phyloP scores from a whole-genome alignment of 2,113 vertebrate species.

The Apodemus sylvaticus region DNA sequence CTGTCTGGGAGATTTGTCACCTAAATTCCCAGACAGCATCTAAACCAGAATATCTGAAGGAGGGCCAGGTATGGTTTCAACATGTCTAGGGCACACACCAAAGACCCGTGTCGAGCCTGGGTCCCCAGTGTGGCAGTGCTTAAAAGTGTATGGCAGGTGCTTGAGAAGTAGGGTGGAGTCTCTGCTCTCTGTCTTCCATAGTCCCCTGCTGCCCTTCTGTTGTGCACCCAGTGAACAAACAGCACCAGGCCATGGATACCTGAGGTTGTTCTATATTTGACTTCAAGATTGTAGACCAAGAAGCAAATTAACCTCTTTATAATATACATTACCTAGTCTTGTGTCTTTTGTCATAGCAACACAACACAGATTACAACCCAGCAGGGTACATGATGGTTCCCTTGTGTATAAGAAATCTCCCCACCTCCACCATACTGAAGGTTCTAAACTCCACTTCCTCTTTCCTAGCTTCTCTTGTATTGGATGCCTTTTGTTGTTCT shows the following conservation, averaged over 20 bases:
- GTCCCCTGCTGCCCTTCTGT: neutral
- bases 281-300: neutral
- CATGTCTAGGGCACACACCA: neutral
- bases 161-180: neutral
- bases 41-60: neutral
- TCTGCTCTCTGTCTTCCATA: too few species aligned
- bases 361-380: neutral
- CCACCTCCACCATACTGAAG: rapidly evolving
- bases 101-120: neutral
- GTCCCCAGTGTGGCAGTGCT: too few species aligned
- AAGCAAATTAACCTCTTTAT: neutral
- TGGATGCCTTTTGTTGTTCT: neutral
- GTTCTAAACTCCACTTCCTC: neutral
- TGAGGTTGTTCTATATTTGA: neutral
- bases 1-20: neutral
- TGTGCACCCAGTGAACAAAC: neutral
- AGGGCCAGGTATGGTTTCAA: neutral
- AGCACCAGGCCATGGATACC: neutral
- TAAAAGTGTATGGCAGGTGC: neutral
- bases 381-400: rapidly evolving
- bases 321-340: too few species aligned
- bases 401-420: too few species aligned
- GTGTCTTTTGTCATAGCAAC: neutral
- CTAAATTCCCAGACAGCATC: neutral
- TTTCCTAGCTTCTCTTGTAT: neutral